Percentiles rank a stretch among this genome's conserved stretches.
Conservation (phyloP, 2,888 invertebrate genomes). For the Chrysomela aeneicollis region DNA sequence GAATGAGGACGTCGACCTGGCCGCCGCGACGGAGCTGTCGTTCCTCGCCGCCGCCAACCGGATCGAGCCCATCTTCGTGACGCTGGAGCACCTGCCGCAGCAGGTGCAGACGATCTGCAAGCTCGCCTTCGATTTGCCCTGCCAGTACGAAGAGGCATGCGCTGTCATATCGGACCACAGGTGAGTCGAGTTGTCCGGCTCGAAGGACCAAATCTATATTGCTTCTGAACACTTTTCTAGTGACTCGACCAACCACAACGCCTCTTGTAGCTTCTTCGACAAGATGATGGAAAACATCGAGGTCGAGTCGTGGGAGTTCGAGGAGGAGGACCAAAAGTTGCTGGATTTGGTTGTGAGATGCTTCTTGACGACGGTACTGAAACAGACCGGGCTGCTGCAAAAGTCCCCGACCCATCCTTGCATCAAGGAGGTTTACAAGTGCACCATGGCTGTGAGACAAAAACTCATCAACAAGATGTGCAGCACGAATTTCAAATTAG, state of each 20-base stretch:
- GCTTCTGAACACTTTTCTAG: too few relatives aligned
- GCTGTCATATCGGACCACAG: conserved; percentile 45
- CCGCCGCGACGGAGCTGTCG: conserved; percentile 40
- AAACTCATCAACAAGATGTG: conserved; percentile 52
- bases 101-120: conserved; percentile 50
- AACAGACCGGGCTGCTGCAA: conserved; percentile 64
- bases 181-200: too few relatives aligned
- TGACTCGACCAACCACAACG: too few relatives aligned
- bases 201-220: too few relatives aligned
- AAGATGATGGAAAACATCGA: conserved; percentile 59
- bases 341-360: conserved; percentile 63
- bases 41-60: conserved; percentile 38
- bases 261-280: conserved; percentile 53
- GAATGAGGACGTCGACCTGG: conserved; percentile 40
- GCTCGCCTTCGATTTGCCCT: conserved; percentile 54
- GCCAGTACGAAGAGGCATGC: conserved; percentile 57
- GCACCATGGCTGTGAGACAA: conserved; percentile 49
- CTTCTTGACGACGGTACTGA: conserved; percentile 63
- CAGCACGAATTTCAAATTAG: conserved; percentile 42
- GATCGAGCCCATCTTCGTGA: conserved; percentile 39
- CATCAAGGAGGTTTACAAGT: conserved; percentile 57
- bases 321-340: conserved; percentile 60
- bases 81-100: conserved; percentile 45
- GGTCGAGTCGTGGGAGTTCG: conserved; percentile 64
- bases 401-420: conserved; percentile 49